Evolutionary conservation across 2,113 vertebrate species (phyloP).

Genomic region (Coptodon rendalli): DNA sequence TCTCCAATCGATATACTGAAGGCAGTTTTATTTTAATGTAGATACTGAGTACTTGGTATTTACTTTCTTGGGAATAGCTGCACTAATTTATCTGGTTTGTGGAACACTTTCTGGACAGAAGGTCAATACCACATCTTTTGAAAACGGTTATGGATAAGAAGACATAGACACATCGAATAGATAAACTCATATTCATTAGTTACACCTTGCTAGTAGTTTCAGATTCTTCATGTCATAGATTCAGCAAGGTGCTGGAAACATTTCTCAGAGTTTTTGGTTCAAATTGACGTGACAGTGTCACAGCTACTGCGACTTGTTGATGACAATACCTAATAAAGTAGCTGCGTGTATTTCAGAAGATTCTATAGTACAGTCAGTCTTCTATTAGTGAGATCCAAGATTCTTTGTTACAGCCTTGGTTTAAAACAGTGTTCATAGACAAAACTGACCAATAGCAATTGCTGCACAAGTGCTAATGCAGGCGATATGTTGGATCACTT

Average conservation of each 20-base stretch:
- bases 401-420: neutral
- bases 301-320: neutral
- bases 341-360: neutral
- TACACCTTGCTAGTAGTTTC: neutral
- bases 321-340: neutral
- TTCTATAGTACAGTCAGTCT: neutral
- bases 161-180: rapidly evolving
- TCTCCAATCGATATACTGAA: neutral
- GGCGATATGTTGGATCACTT: neutral
- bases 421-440: neutral
- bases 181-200: neutral
- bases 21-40: neutral
- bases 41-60: neutral
- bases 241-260: neutral
- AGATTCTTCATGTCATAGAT: neutral
- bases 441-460: neutral
- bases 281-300: neutral
- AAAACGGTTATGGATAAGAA: neutral
- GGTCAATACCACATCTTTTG: neutral
- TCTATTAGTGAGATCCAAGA: neutral
- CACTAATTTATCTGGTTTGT: neutral
- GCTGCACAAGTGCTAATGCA: neutral
- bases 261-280: neutral
- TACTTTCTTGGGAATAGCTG: neutral
- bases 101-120: neutral